Evolutionary conservation across 2,888 invertebrate genomes (phyloP).

Genomic region (Pandemis corylana): DNA sequence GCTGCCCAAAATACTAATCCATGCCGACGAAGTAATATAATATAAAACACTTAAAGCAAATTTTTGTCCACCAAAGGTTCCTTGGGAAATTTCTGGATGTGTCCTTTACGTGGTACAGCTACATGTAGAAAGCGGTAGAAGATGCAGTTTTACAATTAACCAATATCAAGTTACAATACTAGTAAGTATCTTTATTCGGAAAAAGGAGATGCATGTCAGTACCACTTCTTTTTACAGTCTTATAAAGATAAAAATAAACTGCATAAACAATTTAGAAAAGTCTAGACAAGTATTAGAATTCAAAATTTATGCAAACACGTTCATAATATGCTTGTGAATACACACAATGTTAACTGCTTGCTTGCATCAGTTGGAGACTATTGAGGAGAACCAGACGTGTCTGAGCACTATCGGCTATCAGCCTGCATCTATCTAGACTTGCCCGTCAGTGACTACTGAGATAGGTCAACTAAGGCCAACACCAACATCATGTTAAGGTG

Average conservation of each 20-base stretch:
- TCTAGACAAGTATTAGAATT: constrained; percentile 15
- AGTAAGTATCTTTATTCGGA: no score
- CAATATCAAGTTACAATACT: no score
- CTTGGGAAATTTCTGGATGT: no score
- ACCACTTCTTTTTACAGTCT: no score
- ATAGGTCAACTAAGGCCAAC: background rate
- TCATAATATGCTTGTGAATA: background rate
- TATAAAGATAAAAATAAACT: constrained; percentile 5
- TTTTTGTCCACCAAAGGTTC: no score
- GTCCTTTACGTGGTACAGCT: no score
- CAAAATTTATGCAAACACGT: constrained; percentile 13
- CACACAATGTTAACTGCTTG: constrained; percentile 5
- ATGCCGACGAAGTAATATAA: no score
- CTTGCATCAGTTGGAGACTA: constrained; percentile 11
- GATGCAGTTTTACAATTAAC: background rate
- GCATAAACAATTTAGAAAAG: background rate
- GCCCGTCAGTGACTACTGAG: background rate
- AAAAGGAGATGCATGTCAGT: no score
- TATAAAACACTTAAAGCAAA: no score
- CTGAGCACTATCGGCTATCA: constrained; percentile 17
- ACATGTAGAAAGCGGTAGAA: no score
- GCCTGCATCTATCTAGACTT: background rate
- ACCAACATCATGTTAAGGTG: background rate
- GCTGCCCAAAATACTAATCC: no score
- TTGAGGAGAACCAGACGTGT: constrained; percentile 8